Percentiles rank a stretch among this genome's conserved stretches.
These are phyloP conservation scores for Bovichtus diacanthus DNA, from an alignment of 2,797 vertebrate genomes.

Conservation along the genomic window DNA sequence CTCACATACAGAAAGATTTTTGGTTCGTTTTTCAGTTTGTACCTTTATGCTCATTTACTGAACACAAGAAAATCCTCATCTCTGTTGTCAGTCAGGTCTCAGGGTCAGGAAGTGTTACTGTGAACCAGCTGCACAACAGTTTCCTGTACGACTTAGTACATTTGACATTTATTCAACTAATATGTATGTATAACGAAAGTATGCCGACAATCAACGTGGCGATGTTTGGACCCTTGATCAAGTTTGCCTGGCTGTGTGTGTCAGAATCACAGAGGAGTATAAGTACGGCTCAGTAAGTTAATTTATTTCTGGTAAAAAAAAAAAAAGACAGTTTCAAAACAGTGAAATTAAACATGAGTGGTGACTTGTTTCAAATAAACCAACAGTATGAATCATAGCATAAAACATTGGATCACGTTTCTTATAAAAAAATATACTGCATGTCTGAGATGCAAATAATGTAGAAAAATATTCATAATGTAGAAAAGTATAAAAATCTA, in stretches of 20 bases:
- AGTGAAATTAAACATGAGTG: background rate
- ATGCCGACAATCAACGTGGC: background rate
- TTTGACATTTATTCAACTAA: too few relatives aligned
- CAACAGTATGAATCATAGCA: too few relatives aligned
- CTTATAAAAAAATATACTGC: slow-evolving; percentile 4
- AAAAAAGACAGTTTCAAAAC: background rate
- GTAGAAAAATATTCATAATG: background rate
- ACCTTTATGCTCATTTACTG: too few relatives aligned
- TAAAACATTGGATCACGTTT: too few relatives aligned
- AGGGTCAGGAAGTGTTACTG: too few relatives aligned
- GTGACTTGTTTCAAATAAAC: background rate
- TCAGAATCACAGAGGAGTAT: background rate
- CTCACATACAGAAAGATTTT: too few relatives aligned
- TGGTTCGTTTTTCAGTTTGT: too few relatives aligned
- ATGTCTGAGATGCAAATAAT: background rate
- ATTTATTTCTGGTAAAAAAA: background rate
- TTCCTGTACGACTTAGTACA: too few relatives aligned
- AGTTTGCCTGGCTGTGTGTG: background rate
- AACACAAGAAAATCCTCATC: too few relatives aligned
- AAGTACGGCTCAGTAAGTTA: background rate
- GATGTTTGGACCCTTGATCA: background rate
- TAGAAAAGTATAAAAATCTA: slow-evolving; percentile 15
- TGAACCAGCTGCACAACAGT: too few relatives aligned
- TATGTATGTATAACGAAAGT: too few relatives aligned
- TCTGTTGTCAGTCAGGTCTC: too few relatives aligned